phyloP scores from a whole-genome alignment of 2,888 invertebrate species.

The Agriopis aurantiaria region DNA sequence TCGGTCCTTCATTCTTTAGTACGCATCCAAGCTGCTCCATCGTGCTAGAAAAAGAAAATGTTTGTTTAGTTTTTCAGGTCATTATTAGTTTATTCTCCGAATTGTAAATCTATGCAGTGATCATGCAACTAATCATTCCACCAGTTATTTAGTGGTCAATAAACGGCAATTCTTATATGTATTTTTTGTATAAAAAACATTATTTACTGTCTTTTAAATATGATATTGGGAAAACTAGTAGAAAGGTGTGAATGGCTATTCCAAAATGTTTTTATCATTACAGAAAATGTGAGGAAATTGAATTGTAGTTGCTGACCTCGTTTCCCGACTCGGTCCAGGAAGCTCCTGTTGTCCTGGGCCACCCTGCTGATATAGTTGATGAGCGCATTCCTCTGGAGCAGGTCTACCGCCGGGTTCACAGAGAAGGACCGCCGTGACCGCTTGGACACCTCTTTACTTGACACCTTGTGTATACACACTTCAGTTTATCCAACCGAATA shows the following conservation, averaged over 20 bases:
- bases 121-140: not conserved
- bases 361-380: constrained; percentile 65
- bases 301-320: constrained; percentile 65
- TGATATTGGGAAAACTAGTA: not conserved
- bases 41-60: constrained; percentile 38
- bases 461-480: constrained; percentile 57
- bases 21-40: constrained; percentile 30
- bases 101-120: not conserved
- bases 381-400: constrained; percentile 68
- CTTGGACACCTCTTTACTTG: constrained; percentile 56
- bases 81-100: not conserved
- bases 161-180: not conserved
- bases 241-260: not conserved
- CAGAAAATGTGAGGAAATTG: not conserved
- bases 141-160: not conserved
- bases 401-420: constrained; percentile 74
- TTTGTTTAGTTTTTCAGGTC: not conserved
- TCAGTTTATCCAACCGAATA: constrained; percentile 31
- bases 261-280: not conserved
- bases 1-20: constrained; percentile 26
- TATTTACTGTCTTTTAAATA: too few relatives aligned
- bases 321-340: constrained; percentile 74
- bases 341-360: constrained; percentile 68
- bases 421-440: constrained; percentile 70
- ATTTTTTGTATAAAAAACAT: not conserved